Conservation (phyloP, 2,797 vertebrate species). For the Notolabrus celidotus region DNA sequence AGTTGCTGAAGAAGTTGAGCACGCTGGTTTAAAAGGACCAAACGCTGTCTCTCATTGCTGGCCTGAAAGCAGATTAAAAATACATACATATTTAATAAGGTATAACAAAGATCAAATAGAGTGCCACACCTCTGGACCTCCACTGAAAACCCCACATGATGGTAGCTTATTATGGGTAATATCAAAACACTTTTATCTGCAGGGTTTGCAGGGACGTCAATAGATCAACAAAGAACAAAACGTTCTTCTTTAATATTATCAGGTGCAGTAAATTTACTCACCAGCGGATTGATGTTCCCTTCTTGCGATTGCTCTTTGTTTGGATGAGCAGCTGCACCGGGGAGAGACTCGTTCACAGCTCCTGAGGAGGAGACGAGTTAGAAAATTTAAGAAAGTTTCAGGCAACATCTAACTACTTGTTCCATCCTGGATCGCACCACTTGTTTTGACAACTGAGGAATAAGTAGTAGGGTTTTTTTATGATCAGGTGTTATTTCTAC, state of each 20-base stretch:
- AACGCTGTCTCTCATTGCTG: constrained; percentile 39
- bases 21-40: constrained; percentile 47
- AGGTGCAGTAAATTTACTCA: constrained; percentile 45
- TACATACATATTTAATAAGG: neutral
- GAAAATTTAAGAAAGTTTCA: neutral
- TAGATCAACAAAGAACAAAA: neutral
- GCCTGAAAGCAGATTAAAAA: constrained; percentile 37
- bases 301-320: constrained; percentile 30
- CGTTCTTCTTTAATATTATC: neutral
- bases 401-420: neutral
- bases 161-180: no score
- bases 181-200: no score
- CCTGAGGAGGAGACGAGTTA: constrained; percentile 42
- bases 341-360: constrained; percentile 36
- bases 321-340: constrained; percentile 23
- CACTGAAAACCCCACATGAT: no score
- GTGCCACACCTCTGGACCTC: no score
- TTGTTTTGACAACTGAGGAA: neutral
- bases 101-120: neutral
- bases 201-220: neutral
- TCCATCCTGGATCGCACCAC: neutral
- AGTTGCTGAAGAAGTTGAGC: constrained; percentile 64
- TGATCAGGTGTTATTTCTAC: no score
- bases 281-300: constrained; percentile 25
- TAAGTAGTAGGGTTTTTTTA: no score